These are phyloP conservation scores for Brachirus orientalis DNA, from an alignment of 2,113 vertebrate species.

Conservation along the genomic window DNA sequence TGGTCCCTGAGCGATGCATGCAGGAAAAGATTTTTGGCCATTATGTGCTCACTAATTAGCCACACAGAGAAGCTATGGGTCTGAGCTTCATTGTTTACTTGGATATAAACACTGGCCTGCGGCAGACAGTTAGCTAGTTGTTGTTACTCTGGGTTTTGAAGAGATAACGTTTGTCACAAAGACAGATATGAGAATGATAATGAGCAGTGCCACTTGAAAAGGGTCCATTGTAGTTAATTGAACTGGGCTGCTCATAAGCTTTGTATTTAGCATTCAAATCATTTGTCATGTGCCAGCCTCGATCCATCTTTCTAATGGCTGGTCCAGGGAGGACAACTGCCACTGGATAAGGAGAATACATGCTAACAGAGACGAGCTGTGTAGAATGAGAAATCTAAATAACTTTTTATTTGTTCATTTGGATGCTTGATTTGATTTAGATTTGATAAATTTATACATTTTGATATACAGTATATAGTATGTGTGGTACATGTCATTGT, in stretches of 20 bases:
- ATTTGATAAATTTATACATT: too few relatives aligned
- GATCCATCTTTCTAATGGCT: slow-evolving; percentile 62
- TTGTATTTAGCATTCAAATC: slow-evolving; percentile 53
- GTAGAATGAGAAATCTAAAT: not conserved
- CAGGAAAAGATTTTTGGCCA: slow-evolving; percentile 27
- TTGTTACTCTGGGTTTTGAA: slow-evolving; percentile 43
- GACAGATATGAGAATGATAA: slow-evolving; percentile 63
- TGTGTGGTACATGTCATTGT: not conserved
- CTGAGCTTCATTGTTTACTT: slow-evolving; percentile 31
- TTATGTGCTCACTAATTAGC: slow-evolving; percentile 54
- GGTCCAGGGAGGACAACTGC: slow-evolving; percentile 55
- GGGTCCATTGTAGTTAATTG: slow-evolving; percentile 64
- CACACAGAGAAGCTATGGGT: slow-evolving; percentile 16
- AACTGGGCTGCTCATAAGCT: slow-evolving; percentile 44
- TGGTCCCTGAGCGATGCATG: slow-evolving; percentile 19
- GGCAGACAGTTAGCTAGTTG: slow-evolving; percentile 39
- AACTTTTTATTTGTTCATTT: not conserved
- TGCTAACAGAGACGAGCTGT: slow-evolving; percentile 12
- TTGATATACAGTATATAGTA: too few relatives aligned
- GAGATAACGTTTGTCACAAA: slow-evolving; percentile 47
- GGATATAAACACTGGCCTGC: slow-evolving; percentile 38
- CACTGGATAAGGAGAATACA: slow-evolving; percentile 27
- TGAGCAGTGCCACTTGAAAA: slow-evolving; percentile 45
- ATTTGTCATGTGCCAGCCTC: slow-evolving; percentile 46
- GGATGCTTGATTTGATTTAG: too few relatives aligned